phyloP scores from a whole-genome alignment of 2,797 vertebrate genomes.

The Spinus olivaceus region DNA sequence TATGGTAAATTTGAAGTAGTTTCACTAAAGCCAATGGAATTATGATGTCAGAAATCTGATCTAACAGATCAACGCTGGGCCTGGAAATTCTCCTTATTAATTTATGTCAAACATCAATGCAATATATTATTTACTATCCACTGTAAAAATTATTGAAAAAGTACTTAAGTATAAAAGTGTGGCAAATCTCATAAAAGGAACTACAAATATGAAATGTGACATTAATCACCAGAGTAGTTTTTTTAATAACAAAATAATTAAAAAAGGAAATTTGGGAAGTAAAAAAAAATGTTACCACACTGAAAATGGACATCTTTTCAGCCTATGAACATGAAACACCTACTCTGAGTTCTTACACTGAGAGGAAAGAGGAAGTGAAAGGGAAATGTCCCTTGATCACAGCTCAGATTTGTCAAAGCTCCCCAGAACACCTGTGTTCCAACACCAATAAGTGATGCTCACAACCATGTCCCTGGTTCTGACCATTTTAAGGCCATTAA shows the following conservation, averaged over 20 bases:
- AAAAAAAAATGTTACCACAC: not conserved
- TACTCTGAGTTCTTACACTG: not conserved
- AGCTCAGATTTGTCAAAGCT: not conserved
- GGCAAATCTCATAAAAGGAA: not conserved
- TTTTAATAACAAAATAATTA: not conserved
- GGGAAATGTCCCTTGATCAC: not conserved
- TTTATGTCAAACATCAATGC: constrained; percentile 44
- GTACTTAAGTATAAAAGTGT: constrained; percentile 38
- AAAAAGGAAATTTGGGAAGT: not conserved
- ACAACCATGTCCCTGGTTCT: not conserved
- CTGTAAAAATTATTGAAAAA: constrained; percentile 67
- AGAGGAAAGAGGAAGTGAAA: not conserved
- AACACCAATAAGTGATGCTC: not conserved
- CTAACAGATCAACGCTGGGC: not conserved
- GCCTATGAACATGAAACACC: not conserved
- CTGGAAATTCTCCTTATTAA: constrained; percentile 13
- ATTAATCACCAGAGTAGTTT: not conserved
- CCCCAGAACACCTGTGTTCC: not conserved
- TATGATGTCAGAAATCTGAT: not conserved
- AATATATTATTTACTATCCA: constrained; percentile 69
- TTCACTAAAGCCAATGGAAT: not conserved
- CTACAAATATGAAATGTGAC: constrained; percentile 2
- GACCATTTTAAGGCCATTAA: not conserved
- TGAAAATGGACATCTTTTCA: not conserved
- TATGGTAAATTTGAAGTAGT: not conserved